These are phyloP conservation scores for Trichoplusia ni DNA, from an alignment of 1,140 invertebrate species.

Conservation along the genomic window DNA sequence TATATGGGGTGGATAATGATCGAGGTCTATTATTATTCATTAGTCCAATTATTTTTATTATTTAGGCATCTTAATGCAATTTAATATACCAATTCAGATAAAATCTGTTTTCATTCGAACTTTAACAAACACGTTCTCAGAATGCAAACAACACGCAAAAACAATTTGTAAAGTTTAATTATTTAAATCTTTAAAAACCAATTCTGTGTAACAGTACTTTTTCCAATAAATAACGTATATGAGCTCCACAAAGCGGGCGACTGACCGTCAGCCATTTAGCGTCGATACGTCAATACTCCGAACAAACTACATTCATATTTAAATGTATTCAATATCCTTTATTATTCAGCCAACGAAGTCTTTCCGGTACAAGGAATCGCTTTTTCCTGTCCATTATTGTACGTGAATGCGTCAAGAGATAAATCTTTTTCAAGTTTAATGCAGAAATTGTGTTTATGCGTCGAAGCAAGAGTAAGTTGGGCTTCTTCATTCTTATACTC, in stretches of 20 bases:
- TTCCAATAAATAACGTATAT: no score
- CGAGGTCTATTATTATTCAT: constrained; percentile 4
- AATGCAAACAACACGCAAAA: no score
- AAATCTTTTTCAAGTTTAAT: constrained; percentile 48
- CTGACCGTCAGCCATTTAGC: constrained; percentile 12
- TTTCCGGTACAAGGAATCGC: constrained; percentile 38
- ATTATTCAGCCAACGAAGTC: constrained; percentile 35
- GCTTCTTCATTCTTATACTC: constrained; percentile 3
- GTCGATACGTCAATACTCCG: constrained; percentile 22
- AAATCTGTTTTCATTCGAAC: no score
- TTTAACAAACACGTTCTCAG: no score
- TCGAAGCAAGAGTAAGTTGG: constrained; percentile 6
- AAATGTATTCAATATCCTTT: constrained; percentile 27
- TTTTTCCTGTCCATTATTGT: constrained; percentile 41
- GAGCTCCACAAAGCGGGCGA: background rate
- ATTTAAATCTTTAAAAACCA: no score
- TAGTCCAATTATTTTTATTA: background rate
- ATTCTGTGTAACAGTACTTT: no score
- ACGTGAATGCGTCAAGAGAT: constrained; percentile 30
- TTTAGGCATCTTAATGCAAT: background rate
- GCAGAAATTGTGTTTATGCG: constrained; percentile 42
- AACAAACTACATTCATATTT: constrained; percentile 32
- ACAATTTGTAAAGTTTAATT: no score
- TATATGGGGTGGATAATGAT: constrained; percentile 3
- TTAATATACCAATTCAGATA: no score